Evolutionary conservation across 2,797 vertebrate species (phyloP).

Genomic region (Erithacus rubecula): DNA sequence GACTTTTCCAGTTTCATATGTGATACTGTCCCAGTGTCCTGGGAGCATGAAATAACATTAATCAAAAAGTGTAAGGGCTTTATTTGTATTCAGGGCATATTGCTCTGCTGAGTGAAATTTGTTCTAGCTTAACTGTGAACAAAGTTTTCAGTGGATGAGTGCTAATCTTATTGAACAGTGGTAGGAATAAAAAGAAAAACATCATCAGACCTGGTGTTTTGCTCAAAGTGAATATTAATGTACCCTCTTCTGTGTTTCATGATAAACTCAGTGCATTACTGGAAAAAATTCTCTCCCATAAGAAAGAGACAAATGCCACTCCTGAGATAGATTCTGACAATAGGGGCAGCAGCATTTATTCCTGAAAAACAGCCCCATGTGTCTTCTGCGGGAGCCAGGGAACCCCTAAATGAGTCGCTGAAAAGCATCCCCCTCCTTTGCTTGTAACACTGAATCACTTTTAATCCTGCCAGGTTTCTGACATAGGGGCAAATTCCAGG

Average conservation of each 20-base stretch:
- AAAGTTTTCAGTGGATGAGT: slow-evolving; percentile 23
- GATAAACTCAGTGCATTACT: background rate
- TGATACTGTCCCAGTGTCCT: background rate
- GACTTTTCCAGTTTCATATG: background rate
- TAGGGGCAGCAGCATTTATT: background rate
- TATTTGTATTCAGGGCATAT: slow-evolving; percentile 11
- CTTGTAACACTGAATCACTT: background rate
- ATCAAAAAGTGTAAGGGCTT: background rate
- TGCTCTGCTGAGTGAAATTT: slow-evolving; percentile 13
- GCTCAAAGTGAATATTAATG: slow-evolving; percentile 8
- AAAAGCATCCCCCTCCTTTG: background rate
- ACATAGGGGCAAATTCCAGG: background rate
- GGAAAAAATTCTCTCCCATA: background rate
- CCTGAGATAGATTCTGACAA: background rate
- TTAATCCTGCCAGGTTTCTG: background rate
- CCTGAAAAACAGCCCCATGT: background rate
- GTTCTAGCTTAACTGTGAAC: slow-evolving; percentile 15
- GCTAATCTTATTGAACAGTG: slow-evolving; percentile 11
- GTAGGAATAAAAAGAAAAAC: slow-evolving; percentile 20
- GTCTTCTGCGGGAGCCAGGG: background rate
- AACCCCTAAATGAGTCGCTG: background rate
- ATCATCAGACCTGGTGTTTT: background rate
- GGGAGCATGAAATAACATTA: slow-evolving; percentile 1
- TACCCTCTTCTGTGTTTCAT: background rate
- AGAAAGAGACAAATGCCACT: background rate